Conservation (phyloP, 1,140 invertebrate genomes). For the Anastrepha ludens region DNA sequence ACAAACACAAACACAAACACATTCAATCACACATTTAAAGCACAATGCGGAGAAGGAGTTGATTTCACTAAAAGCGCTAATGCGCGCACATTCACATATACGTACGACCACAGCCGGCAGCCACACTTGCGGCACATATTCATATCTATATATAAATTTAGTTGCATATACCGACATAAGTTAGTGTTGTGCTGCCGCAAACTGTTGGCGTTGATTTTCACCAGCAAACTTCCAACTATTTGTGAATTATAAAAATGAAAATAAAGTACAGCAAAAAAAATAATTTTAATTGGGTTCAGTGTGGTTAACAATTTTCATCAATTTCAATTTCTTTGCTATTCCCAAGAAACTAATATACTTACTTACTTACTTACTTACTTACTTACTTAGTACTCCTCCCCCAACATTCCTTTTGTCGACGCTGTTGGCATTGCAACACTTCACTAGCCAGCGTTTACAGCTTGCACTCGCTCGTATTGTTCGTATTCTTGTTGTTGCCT, state of each 20-base stretch:
- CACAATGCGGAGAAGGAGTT: too few relatives aligned
- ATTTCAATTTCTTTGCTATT: conserved; percentile 42
- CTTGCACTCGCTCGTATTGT: background rate
- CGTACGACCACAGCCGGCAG: background rate
- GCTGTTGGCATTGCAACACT: conserved; percentile 45
- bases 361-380: background rate
- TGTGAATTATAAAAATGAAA: conserved; percentile 16
- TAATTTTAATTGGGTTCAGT: conserved; percentile 49
- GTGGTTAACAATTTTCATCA: conserved; percentile 52
- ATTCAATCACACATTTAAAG: too few relatives aligned
- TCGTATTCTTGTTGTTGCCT: background rate
- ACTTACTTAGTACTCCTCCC: background rate
- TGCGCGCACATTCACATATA: background rate
- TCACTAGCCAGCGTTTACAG: background rate
- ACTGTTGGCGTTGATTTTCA: background rate
- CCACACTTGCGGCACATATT: background rate
- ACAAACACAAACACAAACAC: too few relatives aligned
- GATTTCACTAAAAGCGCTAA: background rate
- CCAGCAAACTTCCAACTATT: background rate
- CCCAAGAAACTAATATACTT: background rate
- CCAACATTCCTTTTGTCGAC: background rate
- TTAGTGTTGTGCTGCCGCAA: background rate
- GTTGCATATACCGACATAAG: background rate
- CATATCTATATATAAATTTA: background rate
- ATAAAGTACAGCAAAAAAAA: conserved; percentile 1